Evolutionary conservation across 2,797 vertebrate genomes (phyloP).

Genomic region (Nannoperca obscura): DNA sequence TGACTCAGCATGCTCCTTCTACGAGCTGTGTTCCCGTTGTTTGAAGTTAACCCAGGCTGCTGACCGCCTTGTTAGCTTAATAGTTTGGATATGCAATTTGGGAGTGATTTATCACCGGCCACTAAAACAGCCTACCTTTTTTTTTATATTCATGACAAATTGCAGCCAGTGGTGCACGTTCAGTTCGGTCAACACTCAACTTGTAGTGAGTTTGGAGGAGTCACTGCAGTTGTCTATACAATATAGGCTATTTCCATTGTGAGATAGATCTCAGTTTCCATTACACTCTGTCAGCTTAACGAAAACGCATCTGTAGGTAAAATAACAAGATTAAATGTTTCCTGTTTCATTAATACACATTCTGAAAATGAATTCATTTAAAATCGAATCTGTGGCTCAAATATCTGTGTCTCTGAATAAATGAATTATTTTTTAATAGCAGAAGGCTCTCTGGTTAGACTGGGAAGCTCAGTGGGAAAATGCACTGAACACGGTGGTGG

Average conservation of each 20-base stretch:
- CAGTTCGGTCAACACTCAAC: conserved; percentile 5
- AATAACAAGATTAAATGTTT: conserved; percentile 1
- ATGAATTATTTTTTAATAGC: background rate
- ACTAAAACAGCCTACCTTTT: conserved; percentile 42
- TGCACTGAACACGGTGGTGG: background rate
- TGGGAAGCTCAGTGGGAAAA: background rate
- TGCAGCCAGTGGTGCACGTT: conserved; percentile 16
- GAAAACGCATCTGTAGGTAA: background rate
- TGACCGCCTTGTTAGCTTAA: conserved; percentile 71
- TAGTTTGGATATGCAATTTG: conserved; percentile 74
- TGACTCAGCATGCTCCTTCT: conserved; percentile 55
- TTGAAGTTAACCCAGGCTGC: conserved; percentile 73
- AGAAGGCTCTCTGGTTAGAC: background rate
- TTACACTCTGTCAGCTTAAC: conserved; percentile 1
- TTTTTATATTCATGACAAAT: conserved; percentile 31
- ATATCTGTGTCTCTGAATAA: conserved; percentile 4
- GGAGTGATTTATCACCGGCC: conserved; percentile 70
- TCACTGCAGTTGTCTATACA: background rate
- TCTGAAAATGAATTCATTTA: conserved; percentile 17
- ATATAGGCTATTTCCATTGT: background rate
- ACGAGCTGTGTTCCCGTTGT: conserved; percentile 56
- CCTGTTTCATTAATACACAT: conserved; percentile 12
- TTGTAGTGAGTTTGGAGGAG: background rate
- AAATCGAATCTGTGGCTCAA: conserved; percentile 9
- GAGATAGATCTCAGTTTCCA: background rate